phyloP scores from a whole-genome alignment of 2,113 vertebrate genomes.

The Telmatochromis brichardi region DNA sequence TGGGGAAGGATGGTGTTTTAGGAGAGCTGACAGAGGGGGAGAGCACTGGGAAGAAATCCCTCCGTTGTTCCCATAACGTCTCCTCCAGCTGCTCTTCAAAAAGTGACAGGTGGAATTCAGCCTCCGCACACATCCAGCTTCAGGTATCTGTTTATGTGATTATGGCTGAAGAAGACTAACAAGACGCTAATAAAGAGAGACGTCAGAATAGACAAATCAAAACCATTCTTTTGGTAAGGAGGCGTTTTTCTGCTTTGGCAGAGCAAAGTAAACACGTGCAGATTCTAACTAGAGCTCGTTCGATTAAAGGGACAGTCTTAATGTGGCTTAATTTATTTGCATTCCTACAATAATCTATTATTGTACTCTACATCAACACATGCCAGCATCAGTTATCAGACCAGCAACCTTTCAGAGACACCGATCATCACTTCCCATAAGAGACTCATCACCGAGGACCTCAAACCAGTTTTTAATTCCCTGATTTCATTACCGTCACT shows the following conservation, averaged over 20 bases:
- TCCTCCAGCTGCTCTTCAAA: background rate
- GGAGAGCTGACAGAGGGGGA: background rate
- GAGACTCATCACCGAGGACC: background rate
- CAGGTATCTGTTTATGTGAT: background rate
- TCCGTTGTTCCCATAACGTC: background rate
- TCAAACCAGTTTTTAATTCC: background rate
- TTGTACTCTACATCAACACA: background rate
- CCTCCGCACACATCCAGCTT: background rate
- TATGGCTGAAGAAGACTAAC: fast-evolving
- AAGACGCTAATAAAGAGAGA: background rate
- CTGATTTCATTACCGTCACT: background rate
- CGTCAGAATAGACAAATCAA: background rate
- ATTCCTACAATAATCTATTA: background rate
- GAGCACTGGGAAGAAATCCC: background rate
- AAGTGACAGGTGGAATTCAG: background rate
- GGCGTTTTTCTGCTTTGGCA: background rate
- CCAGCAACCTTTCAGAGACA: background rate
- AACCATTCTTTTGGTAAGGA: fast-evolving
- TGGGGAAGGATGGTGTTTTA: background rate
- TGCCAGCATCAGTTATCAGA: background rate
- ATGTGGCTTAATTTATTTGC: fast-evolving
- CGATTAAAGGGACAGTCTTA: background rate
- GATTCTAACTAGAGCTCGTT: background rate
- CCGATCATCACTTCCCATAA: background rate
- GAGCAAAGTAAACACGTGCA: background rate